Evolutionary conservation across 35 echinoderm and acorn worm species (phyloP).

Genomic region (Heliocidaris erythrogramma): DNA sequence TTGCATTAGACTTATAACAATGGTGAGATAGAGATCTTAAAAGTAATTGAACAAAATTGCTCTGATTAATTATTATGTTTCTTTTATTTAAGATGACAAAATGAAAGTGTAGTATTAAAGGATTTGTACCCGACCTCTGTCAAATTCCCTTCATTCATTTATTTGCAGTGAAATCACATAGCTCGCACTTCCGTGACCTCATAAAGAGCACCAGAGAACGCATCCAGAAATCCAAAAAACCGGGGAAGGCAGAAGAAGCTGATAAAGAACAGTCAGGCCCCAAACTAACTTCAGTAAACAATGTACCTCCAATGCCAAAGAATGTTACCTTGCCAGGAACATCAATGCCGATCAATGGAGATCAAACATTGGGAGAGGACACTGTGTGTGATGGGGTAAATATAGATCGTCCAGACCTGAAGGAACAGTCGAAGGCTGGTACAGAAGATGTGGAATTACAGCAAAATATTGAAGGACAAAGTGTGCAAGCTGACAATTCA

Average conservation of each 20-base stretch:
- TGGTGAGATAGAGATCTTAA: too few species aligned
- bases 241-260: neutral
- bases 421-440: neutral
- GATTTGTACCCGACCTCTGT: too few species aligned
- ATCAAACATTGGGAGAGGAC: neutral
- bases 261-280: neutral
- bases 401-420: neutral
- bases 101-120: too few species aligned
- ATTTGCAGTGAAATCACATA: constrained; percentile 69
- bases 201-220: constrained; percentile 52
- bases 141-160: neutral
- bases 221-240: constrained; percentile 32
- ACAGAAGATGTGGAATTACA: neutral
- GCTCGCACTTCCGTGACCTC: constrained; percentile 73
- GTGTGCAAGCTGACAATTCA: neutral
- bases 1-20: too few species aligned
- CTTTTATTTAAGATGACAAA: too few species aligned
- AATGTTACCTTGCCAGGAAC: neutral
- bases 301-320: neutral
- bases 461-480: neutral
- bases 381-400: neutral
- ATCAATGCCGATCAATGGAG: neutral
- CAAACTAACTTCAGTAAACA: neutral
- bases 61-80: too few species aligned
- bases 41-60: too few species aligned